Conservation (phyloP, 2,113 vertebrate genomes). For the Ptilorrhoa leucosticta region DNA sequence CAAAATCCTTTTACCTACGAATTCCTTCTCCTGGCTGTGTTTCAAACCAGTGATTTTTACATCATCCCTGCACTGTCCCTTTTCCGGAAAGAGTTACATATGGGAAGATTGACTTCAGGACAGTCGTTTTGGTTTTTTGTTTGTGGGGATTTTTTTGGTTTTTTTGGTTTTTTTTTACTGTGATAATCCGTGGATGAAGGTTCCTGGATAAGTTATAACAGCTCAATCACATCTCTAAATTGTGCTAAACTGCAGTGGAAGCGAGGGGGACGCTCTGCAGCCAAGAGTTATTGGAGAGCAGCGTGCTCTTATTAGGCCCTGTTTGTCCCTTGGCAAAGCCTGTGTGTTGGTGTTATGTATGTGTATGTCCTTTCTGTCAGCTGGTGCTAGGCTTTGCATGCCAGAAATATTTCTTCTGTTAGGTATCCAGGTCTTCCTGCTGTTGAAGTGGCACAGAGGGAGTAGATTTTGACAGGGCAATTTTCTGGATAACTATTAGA, state of each 20-base stretch:
- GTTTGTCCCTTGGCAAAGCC: neutral
- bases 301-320: neutral
- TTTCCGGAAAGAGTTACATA: neutral
- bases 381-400: neutral
- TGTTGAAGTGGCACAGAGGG: neutral
- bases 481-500: neutral
- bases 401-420: neutral
- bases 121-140: neutral
- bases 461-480: neutral
- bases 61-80: rapidly evolving
- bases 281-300: neutral
- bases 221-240: neutral
- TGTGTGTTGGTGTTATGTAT: neutral
- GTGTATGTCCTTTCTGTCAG: neutral
- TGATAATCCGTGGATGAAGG: neutral
- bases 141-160: neutral
- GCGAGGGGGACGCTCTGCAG: rapidly evolving
- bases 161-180: neutral
- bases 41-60: neutral
- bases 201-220: neutral
- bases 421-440: neutral
- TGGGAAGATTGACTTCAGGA: neutral
- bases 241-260: neutral
- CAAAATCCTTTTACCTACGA: neutral
- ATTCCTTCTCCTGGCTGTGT: neutral